Conservation (phyloP, 2,888 invertebrate genomes). For the Heliconius ismenius region DNA sequence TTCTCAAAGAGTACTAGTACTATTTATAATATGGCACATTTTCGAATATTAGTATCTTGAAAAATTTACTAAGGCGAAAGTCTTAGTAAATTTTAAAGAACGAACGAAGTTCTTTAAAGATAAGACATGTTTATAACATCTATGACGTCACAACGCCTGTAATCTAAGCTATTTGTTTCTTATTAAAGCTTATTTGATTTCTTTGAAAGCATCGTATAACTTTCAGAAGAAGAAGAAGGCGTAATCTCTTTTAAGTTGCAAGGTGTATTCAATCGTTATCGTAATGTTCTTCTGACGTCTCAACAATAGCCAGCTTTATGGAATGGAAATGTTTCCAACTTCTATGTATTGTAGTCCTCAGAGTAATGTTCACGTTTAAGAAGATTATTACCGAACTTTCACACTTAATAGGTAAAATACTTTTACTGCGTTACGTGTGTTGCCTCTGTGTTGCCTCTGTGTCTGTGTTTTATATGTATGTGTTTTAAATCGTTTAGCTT, state of each 20-base stretch:
- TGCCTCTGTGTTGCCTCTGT: slow-evolving; percentile 2
- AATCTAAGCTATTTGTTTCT: background rate
- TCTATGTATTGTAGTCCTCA: slow-evolving; percentile 42
- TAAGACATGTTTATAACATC: too few relatives aligned
- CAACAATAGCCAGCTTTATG: slow-evolving; percentile 40
- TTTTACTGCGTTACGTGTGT: slow-evolving; percentile 26
- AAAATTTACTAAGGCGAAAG: too few relatives aligned
- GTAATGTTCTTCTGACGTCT: slow-evolving; percentile 35
- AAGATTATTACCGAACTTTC: slow-evolving; percentile 45
- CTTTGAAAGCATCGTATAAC: slow-evolving; percentile 25
- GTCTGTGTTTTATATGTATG: slow-evolving; percentile 2
- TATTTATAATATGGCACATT: too few relatives aligned
- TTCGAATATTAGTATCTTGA: too few relatives aligned
- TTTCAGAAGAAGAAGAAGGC: slow-evolving; percentile 31
- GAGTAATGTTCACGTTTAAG: slow-evolving; percentile 44
- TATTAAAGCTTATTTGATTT: slow-evolving; percentile 21
- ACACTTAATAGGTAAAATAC: slow-evolving; percentile 36
- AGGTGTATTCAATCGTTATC: slow-evolving; percentile 43
- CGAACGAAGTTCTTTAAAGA: too few relatives aligned
- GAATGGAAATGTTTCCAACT: slow-evolving; percentile 45
- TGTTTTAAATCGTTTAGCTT: background rate
- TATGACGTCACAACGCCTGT: background rate
- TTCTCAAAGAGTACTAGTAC: too few relatives aligned
- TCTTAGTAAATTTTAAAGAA: too few relatives aligned
- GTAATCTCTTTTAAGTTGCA: slow-evolving; percentile 40